A percentile compares a stretch with the other conserved stretches of the same genome.
phyloP scores from a whole-genome alignment of 2,113 vertebrate genomes.

The Suncus etruscus region DNA sequence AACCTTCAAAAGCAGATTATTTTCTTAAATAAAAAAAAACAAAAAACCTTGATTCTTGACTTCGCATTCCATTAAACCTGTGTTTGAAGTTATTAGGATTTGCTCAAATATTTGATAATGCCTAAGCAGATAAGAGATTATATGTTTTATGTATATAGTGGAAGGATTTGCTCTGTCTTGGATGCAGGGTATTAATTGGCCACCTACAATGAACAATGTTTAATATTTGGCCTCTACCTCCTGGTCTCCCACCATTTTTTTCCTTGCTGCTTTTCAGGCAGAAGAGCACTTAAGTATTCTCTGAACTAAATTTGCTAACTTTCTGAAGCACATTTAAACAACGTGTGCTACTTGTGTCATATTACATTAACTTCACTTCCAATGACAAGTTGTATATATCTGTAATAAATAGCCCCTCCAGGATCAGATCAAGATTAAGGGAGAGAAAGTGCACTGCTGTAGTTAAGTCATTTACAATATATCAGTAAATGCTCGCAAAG shows the following conservation, averaged over 20 bases:
- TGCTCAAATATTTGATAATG: slow-evolving; percentile 93
- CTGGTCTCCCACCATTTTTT: slow-evolving; percentile 76
- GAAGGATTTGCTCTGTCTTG: slow-evolving; percentile 90
- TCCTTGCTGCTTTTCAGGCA: slow-evolving; percentile 86
- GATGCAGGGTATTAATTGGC: slow-evolving; percentile 91
- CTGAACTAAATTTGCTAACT: slow-evolving; percentile 89
- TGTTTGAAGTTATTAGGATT: slow-evolving; percentile 92
- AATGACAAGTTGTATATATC: slow-evolving; percentile 89
- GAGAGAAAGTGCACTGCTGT: slow-evolving; percentile 85
- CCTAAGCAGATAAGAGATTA: slow-evolving; percentile 93
- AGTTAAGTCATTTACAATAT: slow-evolving; percentile 89
- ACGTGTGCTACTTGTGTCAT: slow-evolving; percentile 88
- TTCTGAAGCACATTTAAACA: slow-evolving; percentile 91
- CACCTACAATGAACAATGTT: slow-evolving; percentile 91
- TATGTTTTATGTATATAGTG: slow-evolving; percentile 90
- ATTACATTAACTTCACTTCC: slow-evolving; percentile 90
- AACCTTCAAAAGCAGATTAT: slow-evolving; percentile 92
- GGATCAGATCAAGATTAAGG: slow-evolving; percentile 89
- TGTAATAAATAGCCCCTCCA: slow-evolving; percentile 89
- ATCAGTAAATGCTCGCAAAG: slow-evolving; percentile 86
- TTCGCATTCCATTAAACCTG: slow-evolving; percentile 90
- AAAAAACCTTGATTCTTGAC: slow-evolving; percentile 87
- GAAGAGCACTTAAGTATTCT: slow-evolving; percentile 86
- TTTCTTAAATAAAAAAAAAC: slow-evolving; percentile 84
- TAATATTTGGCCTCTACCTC: slow-evolving; percentile 86